These are phyloP conservation scores for Pseudachorutes palmiensis DNA, from an alignment of 1,140 invertebrate species.

Conservation along the genomic window DNA sequence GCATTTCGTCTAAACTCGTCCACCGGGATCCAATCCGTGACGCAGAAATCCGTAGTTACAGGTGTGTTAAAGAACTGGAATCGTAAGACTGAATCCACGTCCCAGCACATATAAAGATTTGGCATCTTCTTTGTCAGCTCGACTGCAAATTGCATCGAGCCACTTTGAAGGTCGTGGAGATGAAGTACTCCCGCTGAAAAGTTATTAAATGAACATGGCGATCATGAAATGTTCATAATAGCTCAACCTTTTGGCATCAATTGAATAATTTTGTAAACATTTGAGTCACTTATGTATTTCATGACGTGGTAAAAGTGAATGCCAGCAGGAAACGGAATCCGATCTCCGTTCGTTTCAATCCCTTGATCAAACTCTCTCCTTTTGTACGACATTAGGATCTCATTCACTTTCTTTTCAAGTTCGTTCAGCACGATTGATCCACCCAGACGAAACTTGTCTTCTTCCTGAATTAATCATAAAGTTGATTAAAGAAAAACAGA, in stretches of 20 bases:
- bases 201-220: neutral
- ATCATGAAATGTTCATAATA: neutral
- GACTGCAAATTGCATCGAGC: constrained; percentile 53
- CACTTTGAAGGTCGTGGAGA: constrained; percentile 58
- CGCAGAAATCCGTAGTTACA: constrained; percentile 40
- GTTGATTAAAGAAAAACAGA: neutral
- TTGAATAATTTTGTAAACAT: constrained; percentile 59
- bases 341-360: constrained; percentile 51
- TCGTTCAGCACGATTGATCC: neutral
- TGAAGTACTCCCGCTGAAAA: constrained; percentile 58
- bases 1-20: constrained; percentile 41
- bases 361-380: constrained; percentile 48
- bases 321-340: constrained; percentile 51
- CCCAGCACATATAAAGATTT: constrained; percentile 39
- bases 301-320: constrained; percentile 59
- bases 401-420: constrained; percentile 46
- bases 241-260: constrained; percentile 45
- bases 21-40: constrained; percentile 50
- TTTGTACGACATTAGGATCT: constrained; percentile 53
- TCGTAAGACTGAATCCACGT: constrained; percentile 15
- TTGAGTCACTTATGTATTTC: constrained; percentile 53
- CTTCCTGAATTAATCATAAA: neutral
- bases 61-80: constrained; percentile 41
- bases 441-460: neutral
- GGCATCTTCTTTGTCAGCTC: constrained; percentile 45